phyloP scores from a whole-genome alignment of 2,113 vertebrate genomes.

The Fregata magnificens region DNA sequence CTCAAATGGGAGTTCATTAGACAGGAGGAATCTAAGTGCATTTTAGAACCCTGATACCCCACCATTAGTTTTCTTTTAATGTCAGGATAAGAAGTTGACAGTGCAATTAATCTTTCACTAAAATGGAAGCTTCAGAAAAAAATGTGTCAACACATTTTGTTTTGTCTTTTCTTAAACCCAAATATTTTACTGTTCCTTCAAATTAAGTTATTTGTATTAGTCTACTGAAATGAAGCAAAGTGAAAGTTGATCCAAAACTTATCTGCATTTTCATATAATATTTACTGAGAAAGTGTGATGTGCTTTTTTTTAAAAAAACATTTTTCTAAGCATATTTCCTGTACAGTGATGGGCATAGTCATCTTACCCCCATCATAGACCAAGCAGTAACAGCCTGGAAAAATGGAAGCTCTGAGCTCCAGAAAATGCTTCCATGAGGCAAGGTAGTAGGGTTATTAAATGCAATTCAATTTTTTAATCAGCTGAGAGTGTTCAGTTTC shows the following conservation, averaged over 20 bases:
- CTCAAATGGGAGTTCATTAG: background rate
- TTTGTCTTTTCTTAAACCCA: background rate
- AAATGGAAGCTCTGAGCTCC: background rate
- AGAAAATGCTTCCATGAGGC: background rate
- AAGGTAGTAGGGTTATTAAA: background rate
- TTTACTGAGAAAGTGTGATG: background rate
- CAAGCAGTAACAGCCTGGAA: background rate
- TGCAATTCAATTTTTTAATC: background rate
- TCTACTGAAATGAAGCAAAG: background rate
- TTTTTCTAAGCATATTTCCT: background rate
- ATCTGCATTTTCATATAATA: background rate
- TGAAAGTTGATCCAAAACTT: background rate
- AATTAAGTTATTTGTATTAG: background rate
- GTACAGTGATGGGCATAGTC: too few species aligned
- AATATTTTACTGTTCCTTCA: background rate
- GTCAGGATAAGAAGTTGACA: background rate
- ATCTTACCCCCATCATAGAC: too few species aligned
- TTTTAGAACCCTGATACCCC: background rate
- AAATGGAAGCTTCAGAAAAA: background rate
- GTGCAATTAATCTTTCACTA: background rate
- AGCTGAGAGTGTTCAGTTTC: background rate
- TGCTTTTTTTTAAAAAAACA: too few species aligned
- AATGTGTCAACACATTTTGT: background rate
- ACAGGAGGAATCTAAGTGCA: background rate
- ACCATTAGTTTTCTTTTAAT: background rate